These are phyloP conservation scores for Sinhomidia bicolor DNA, from an alignment of 2,888 invertebrate species.

Conservation along the genomic window DNA sequence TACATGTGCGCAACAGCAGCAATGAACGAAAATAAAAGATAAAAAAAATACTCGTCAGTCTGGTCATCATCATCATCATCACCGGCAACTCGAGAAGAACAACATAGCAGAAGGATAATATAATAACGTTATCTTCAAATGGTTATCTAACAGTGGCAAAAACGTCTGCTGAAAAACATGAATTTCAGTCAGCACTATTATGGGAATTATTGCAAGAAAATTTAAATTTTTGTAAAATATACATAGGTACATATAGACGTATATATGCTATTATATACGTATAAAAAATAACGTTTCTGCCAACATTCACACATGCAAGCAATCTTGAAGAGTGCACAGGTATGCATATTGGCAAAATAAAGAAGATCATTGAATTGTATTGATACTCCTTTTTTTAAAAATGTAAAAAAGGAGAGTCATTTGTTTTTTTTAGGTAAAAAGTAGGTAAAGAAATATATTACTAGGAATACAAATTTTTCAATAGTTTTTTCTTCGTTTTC, in stretches of 20 bases:
- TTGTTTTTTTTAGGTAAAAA: not conserved
- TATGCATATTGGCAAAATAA: not conserved
- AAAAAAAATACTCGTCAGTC: slow-evolving; percentile 68
- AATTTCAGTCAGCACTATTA: not conserved
- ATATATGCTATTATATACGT: too few relatives aligned
- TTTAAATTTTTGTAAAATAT: not conserved
- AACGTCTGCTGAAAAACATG: not conserved
- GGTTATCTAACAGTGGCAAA: not conserved
- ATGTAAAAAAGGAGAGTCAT: not conserved
- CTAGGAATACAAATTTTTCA: not conserved
- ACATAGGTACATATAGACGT: too few relatives aligned
- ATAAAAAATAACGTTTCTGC: not conserved
- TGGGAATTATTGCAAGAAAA: not conserved
- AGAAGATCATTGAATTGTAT: not conserved
- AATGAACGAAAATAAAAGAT: not conserved
- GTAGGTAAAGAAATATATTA: not conserved
- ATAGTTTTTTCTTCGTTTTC: not conserved
- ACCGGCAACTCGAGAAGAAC: not conserved
- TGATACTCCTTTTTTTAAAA: not conserved
- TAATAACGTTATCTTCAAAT: not conserved
- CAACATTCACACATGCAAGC: not conserved
- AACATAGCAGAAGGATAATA: not conserved
- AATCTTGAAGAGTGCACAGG: not conserved
- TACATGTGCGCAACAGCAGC: not conserved
- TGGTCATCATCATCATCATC: slow-evolving; percentile 67